Evolutionary conservation across 2,888 invertebrate species (phyloP).

Genomic region (Drosophila testacea): DNA sequence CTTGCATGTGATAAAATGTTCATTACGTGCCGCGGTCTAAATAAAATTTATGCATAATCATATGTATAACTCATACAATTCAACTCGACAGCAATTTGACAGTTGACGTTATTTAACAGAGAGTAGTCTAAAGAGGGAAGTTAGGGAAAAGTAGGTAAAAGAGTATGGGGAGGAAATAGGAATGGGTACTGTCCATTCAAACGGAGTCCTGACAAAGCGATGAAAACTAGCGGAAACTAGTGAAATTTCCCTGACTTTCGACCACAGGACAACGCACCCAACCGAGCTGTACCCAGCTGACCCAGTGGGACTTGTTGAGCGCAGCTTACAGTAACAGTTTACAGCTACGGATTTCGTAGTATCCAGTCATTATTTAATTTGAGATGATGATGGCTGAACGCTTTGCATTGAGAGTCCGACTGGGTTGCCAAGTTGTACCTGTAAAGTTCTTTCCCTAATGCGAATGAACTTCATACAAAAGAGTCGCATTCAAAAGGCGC

Average conservation of each 20-base stretch:
- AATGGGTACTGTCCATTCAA: constrained; percentile 8
- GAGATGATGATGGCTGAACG: no score
- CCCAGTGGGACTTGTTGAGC: no score
- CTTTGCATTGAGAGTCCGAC: no score
- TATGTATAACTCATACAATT: constrained; percentile 51
- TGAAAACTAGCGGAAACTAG: constrained; percentile 13
- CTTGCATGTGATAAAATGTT: constrained; percentile 18
- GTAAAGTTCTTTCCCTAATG: constrained; percentile 40
- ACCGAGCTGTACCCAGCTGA: no score
- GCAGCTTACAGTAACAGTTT: no score
- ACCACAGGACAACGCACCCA: not conserved
- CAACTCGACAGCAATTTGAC: constrained; percentile 35
- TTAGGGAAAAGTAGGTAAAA: no score
- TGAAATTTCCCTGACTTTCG: not conserved
- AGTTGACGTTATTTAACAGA: not conserved
- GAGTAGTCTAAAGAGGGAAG: not conserved
- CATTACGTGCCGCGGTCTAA: constrained; percentile 43
- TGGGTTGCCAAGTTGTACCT: not conserved
- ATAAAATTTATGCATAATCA: constrained; percentile 63
- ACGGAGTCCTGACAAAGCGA: constrained; percentile 16
- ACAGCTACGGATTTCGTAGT: no score
- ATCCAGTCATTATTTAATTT: no score
- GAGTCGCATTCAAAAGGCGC: constrained; percentile 22
- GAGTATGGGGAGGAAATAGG: not conserved
- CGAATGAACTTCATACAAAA: constrained; percentile 47